These are phyloP conservation scores for Syngnathus rostellatus DNA, from an alignment of 2,797 vertebrate species.

Conservation along the genomic window DNA sequence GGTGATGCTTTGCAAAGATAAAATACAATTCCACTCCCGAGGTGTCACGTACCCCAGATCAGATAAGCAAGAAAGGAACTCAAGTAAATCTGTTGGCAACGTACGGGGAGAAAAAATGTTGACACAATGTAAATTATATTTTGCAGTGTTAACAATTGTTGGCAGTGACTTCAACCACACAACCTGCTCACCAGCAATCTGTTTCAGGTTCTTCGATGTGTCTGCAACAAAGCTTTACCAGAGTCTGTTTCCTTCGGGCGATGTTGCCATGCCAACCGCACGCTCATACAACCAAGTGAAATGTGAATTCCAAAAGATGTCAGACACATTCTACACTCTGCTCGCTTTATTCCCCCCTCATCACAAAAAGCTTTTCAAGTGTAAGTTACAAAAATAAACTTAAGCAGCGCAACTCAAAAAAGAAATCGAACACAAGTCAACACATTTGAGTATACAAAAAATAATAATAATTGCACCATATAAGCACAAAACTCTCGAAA, in stretches of 20 bases:
- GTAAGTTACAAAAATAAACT: neutral
- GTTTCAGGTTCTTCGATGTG: neutral
- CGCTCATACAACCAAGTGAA: neutral
- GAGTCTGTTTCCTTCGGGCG: neutral
- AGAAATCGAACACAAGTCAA: neutral
- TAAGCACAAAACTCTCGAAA: too few relatives aligned
- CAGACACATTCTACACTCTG: neutral
- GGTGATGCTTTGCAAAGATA: neutral
- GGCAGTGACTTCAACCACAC: neutral
- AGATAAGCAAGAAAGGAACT: neutral
- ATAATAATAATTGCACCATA: too few relatives aligned
- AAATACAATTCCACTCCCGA: neutral
- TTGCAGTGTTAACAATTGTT: neutral
- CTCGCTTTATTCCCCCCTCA: neutral
- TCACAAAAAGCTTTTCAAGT: neutral
- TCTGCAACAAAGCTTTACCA: neutral
- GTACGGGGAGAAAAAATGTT: neutral
- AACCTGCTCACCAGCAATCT: neutral
- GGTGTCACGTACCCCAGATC: neutral
- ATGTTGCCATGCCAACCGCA: constrained; percentile 6
- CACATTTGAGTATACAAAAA: too few relatives aligned
- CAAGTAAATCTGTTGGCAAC: neutral
- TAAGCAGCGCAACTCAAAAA: neutral
- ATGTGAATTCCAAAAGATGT: neutral
- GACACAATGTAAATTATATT: neutral